Evolutionary conservation across 2,797 vertebrate species (phyloP).

Genomic region (Anniella stebbinsi): DNA sequence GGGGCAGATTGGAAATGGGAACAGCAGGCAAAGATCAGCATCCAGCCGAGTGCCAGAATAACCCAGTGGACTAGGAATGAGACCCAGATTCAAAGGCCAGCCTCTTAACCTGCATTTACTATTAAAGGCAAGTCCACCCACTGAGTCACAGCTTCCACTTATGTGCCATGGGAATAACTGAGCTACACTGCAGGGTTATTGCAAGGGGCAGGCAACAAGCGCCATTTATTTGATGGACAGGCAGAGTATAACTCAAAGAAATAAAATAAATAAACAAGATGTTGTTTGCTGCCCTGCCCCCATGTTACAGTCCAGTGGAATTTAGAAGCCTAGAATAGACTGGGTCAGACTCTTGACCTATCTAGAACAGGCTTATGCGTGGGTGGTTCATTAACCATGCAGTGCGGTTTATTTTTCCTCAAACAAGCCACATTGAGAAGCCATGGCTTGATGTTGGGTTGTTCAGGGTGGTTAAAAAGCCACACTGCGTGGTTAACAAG

Average conservation of each 20-base stretch:
- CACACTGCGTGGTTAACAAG: too few relatives aligned
- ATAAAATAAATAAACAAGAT: neutral
- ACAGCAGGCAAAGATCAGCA: neutral
- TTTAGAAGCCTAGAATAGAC: neutral
- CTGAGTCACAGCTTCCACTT: neutral
- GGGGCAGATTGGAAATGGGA: neutral
- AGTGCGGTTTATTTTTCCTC: too few relatives aligned
- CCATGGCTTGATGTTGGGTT: too few relatives aligned
- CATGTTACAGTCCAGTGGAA: neutral
- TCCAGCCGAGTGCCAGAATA: neutral
- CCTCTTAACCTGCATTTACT: neutral
- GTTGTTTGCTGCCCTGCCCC: neutral
- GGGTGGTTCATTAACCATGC: too few relatives aligned
- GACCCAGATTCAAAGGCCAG: neutral
- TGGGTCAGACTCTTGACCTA: neutral
- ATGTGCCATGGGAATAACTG: too few relatives aligned
- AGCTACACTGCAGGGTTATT: neutral
- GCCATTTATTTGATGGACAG: too few relatives aligned
- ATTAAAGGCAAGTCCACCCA: neutral
- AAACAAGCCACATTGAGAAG: too few relatives aligned
- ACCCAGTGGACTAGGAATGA: neutral
- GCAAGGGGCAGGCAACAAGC: neutral
- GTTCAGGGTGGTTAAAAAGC: too few relatives aligned
- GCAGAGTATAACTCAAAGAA: too few relatives aligned
- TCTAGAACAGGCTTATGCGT: neutral